Base-by-base conservation (phyloP, 2,888 invertebrate species). In the Pharmacophagus antenor region DNA sequence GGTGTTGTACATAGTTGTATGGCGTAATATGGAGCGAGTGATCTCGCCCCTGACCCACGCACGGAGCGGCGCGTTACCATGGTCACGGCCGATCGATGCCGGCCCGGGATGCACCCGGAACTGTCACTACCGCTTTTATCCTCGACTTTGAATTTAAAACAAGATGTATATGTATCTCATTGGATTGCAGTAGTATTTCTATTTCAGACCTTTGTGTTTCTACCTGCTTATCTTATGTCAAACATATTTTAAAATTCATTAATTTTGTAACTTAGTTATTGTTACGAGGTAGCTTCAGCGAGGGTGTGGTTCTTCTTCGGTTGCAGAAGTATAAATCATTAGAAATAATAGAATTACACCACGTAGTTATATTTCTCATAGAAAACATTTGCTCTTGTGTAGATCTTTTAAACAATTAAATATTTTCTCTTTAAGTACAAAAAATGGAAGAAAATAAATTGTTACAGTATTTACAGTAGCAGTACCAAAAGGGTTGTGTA, bases 51-150 rank as follows among this genome's bases (percentile, higher is more conserved):
- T 88, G 88, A 87, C 88, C 88, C 85, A 79, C 83, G 80, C 81
- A 79, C 76, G 73, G 68, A 62, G 70, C 73, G 61, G 64, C 66
- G 71, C 81, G 85, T 86, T 85, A 77, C 84, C 86, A 88, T 86
- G 83, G 87, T 80, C 86, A 88, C 86, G 85, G 85, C 69, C 87
- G 84, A 86, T 84, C 87, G 85, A 88, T 88, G 56, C 52, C 47
- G 61, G 42, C 51, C 63, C 67, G 76, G 76, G 80, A 80, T 84
- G 85, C 85, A 85, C 76, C 82, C 82, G 82, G 83, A 80, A 78
- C 61, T 54, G 52, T 62, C 56, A 56, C 57, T 48, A 46, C 59
- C 44, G 46, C 44, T 46, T 21, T 18, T 44, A 46, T 42, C 18
- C 12, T 17, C 46, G 20, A 58, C 49, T 37, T 55, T 47, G 31